phyloP scores from a whole-genome alignment of 2,797 vertebrate genomes.

The Micrastur ruficollis region DNA sequence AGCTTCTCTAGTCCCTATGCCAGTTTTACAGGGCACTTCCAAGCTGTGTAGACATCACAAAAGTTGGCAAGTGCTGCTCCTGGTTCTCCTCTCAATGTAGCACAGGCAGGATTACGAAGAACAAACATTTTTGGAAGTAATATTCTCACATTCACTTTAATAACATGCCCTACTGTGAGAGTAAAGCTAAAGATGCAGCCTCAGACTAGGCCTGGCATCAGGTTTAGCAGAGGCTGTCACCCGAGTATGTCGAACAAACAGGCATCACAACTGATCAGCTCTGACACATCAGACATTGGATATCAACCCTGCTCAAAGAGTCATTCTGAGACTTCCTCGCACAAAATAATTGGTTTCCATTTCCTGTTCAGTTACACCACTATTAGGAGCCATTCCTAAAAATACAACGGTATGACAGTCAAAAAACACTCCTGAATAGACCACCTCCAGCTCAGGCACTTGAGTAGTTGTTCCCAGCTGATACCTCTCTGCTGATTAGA shows the following conservation, averaged over 20 bases:
- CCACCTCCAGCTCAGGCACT: neutral
- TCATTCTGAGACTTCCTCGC: neutral
- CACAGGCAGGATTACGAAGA: neutral
- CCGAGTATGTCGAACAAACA: rapidly evolving
- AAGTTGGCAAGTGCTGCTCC: neutral
- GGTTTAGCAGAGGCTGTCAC: neutral
- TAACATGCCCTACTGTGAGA: neutral
- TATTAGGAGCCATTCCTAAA: neutral
- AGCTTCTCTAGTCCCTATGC: neutral
- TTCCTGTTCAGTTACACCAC: neutral
- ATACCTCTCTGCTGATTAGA: neutral
- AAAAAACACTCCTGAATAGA: neutral
- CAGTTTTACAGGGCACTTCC: neutral
- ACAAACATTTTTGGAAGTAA: neutral
- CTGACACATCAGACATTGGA: neutral
- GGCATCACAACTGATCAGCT: neutral
- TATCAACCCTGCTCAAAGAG: neutral
- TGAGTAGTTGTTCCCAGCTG: neutral
- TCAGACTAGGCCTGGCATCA: neutral
- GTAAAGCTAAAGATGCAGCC: neutral
- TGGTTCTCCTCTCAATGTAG: neutral
- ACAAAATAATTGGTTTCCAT: neutral
- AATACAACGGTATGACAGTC: neutral
- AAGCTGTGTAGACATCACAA: neutral
- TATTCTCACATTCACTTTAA: neutral